Evolutionary conservation across 2,888 invertebrate species (phyloP).

Genomic region (Trachelus stipa): DNA sequence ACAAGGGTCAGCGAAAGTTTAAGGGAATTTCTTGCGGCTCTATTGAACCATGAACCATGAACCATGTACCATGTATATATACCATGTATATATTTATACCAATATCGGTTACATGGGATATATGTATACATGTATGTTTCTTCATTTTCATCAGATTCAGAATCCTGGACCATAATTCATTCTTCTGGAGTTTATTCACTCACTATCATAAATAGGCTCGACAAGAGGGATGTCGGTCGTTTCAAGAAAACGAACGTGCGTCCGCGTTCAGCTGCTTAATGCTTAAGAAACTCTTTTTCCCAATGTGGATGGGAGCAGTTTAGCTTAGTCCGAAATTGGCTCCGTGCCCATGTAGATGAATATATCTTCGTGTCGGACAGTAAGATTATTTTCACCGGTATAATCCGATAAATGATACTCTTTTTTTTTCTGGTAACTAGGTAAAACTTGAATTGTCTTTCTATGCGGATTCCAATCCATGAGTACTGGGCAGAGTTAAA

Average conservation of each 20-base stretch:
- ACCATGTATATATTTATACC: neutral
- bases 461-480: slow-evolving; percentile 7
- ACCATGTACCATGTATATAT: neutral
- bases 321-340: slow-evolving; percentile 28
- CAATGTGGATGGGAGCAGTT: slow-evolving; percentile 26
- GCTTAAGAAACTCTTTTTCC: slow-evolving; percentile 22
- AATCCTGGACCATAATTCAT: neutral
- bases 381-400: slow-evolving; percentile 26
- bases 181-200: neutral
- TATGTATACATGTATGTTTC: neutral
- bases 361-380: slow-evolving; percentile 9
- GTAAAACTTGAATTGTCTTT: slow-evolving; percentile 11
- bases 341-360: slow-evolving; percentile 21
- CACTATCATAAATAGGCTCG: neutral
- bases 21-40: neutral
- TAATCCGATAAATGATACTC: slow-evolving; percentile 27
- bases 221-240: slow-evolving; percentile 19
- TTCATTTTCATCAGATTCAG: neutral
- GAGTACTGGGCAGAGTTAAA: neutral
- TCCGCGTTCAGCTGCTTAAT: slow-evolving; percentile 24
- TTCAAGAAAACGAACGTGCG: slow-evolving; percentile 20
- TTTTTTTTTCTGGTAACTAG: slow-evolving; percentile 21
- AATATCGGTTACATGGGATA: neutral
- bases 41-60: neutral
- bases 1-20: neutral